Base-by-base conservation (phyloP, 37 sponge, comb jelly and placozoan species). In the Haliclona indistincta region DNA sequence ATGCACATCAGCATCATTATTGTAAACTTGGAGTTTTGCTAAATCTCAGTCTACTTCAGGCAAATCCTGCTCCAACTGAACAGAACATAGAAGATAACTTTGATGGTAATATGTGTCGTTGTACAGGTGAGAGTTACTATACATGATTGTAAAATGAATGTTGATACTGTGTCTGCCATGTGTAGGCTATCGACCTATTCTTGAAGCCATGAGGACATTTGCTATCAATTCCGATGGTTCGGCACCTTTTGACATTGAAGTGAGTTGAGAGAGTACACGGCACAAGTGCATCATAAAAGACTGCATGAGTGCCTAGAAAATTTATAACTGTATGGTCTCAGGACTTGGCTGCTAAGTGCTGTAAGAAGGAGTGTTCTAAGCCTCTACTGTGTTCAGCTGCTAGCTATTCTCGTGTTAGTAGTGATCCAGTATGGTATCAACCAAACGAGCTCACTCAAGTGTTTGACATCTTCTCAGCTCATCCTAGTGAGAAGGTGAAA, bases 181-280 rank as follows among this genome's bases (percentile, higher is more conserved):
- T 39, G 0, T 61, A 92, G 93, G 93, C 1, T 92, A 92, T 66
- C 67, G 93, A 55, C 56, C 93, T 25, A 92, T 92, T 13, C 64
- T 92, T 51, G 88, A 92, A 70, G 85, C 93, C 3, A 92, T 92
- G 93, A 88, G 76, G 74, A 53, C 88, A 47, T 88, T 92, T 70
- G 77, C 85, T 23, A 55, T 42, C 0, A 84, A 86, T 71, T 54
- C 32, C 7, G 32, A 42, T 8, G n/a, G n/a, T n/a, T 19, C 69
- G 2, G 37, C 13, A 25, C 20, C 44, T 23, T 40, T 83, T 56
- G 89, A 88, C 56, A 88, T 88, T 88, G 89, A 88, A 75, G 89
- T 81, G 8, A 29, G 71, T 74, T 26, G 38, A 35, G 35, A 29
- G 15, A 47, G 10, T 10, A 17, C 10, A 47, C 51, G 10, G 15